These are phyloP conservation scores for Grammomys surdaster DNA, from an alignment of 2,113 vertebrate species.

Conservation along the genomic window DNA sequence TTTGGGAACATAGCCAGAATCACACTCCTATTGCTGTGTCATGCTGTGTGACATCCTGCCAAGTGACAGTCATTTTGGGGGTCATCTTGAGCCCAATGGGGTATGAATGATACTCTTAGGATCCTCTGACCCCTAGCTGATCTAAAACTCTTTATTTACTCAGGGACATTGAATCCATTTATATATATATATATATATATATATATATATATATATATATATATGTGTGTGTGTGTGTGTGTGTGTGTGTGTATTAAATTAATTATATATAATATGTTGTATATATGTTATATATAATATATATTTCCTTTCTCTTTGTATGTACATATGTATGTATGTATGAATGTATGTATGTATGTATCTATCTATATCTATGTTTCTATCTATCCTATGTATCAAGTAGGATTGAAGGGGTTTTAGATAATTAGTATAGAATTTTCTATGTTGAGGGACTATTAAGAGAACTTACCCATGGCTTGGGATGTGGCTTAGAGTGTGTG, in stretches of 20 bases:
- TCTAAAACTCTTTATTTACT: neutral
- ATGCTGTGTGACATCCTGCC: neutral
- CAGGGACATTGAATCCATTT: neutral
- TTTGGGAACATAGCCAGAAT: neutral
- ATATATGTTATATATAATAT: no score
- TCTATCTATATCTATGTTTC: neutral
- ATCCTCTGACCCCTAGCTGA: neutral
- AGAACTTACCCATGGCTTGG: neutral
- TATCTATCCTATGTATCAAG: neutral
- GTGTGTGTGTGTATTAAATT: no score
- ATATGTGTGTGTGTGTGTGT: no score
- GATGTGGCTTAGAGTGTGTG: neutral
- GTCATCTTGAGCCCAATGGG: neutral
- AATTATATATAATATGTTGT: neutral
- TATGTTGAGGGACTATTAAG: neutral
- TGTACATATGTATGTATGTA: no score
- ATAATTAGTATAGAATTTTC: neutral
- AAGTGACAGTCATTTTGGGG: neutral
- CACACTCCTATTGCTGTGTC: neutral
- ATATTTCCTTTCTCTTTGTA: no score
- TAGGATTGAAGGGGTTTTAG: neutral
- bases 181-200: neutral
- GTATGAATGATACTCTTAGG: neutral
- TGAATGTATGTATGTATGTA: neutral
- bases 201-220: neutral